phyloP scores from a whole-genome alignment of 1,140 invertebrate genomes.

The Neotoxoptera formosana region DNA sequence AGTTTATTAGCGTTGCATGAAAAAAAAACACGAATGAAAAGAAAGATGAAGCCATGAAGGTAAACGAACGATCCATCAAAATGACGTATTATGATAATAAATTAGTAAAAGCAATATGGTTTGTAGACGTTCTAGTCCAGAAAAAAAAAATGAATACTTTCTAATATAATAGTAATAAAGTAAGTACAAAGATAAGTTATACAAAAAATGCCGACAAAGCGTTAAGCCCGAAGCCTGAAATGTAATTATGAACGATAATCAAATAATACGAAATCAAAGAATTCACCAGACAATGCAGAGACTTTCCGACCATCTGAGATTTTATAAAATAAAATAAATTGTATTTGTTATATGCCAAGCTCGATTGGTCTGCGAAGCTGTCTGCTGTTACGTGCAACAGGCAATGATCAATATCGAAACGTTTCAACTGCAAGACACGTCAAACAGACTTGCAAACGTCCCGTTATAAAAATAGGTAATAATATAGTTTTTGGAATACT shows the following conservation, averaged over 20 bases:
- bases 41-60: neutral
- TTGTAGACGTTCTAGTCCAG: neutral
- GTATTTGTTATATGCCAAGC: neutral
- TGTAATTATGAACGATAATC: neutral
- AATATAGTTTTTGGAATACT: neutral
- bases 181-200: neutral
- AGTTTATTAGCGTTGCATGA: neutral
- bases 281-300: neutral
- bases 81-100: neutral
- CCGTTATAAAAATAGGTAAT: neutral
- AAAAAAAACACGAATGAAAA: neutral
- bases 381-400: neutral
- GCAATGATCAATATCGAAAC: neutral
- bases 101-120: neutral
- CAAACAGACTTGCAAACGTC: neutral
- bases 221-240: neutral
- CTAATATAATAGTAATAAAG: neutral
- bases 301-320: neutral
- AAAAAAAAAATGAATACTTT: neutral
- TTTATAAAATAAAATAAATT: neutral
- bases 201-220: neutral
- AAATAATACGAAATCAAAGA: neutral
- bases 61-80: slow-evolving; percentile 9
- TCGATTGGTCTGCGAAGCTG: neutral
- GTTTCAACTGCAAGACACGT: neutral